Evolutionary conservation across 2,113 vertebrate genomes (phyloP), one percentile per base, ranked within the genome.

Genomic region (Aleadryas rufinucha): DNA sequence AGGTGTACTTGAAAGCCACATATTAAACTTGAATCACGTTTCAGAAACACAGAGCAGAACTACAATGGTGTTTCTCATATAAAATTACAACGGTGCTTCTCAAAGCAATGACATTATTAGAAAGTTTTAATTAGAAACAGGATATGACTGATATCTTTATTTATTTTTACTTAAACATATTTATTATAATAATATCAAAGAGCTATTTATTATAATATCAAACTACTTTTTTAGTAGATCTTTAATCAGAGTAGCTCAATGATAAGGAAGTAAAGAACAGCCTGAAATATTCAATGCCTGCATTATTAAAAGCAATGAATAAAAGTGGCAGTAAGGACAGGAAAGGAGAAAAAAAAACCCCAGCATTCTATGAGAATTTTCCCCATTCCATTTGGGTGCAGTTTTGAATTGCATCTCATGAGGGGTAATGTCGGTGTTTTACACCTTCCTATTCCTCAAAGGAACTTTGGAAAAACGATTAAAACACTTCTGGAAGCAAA

Each of bases 131-230:
- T 47, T 23, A 27, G n/a, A 83, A 35, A 56, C 60, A 47, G 13
- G 10, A 22, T 42, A 53, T 0, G 0, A 77, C 7, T 64, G 30
- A 23, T 31, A 21, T 4, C 3, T 35, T 79, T 10, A 24, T 39
- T 69, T 37, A 41, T 41, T 80, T 61, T 79, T 50, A 70, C 35
- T 54, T 23, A 50, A 74, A 10, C 9, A 16, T 74, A 33, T 30
- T 70, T 52, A 44, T 16, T 39, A 65, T 6, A 88, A 57, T 7
- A 59, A 71, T 9, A 52, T 20, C 23, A 44, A 72, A 79, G 11
- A 70, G 42, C 15, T 42, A 16, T 16, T 42, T 59, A 42, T 20
- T 45, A 64, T 6, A 87, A 65, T 8, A 60, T 21, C 28, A 42
- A 71, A 53, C 33, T 9, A 71, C 6, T 16, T 3, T 54, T 75